Percentiles rank a stretch among this genome's conserved stretches.
Evolutionary conservation across 2,797 vertebrate genomes (phyloP).

Genomic region (Epinephelus malabaricus): DNA sequence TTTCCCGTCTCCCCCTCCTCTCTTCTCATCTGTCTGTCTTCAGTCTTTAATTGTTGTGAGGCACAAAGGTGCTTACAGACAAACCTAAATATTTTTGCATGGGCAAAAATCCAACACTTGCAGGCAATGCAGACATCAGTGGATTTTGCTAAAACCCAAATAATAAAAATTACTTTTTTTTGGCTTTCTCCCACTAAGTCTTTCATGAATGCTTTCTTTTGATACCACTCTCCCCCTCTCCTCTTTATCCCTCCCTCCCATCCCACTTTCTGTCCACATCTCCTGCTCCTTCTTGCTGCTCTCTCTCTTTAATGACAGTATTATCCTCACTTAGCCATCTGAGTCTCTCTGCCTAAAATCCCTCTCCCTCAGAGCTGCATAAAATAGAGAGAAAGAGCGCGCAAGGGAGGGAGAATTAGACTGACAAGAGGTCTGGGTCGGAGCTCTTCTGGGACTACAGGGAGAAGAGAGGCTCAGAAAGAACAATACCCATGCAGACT

Average conservation of each 20-base stretch:
- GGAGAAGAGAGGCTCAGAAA: constrained; percentile 17
- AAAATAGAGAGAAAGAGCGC: constrained; percentile 15
- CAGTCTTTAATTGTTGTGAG: constrained; percentile 29
- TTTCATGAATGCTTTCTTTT: constrained; percentile 62
- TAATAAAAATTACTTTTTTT: constrained; percentile 29
- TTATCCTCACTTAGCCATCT: constrained; percentile 72
- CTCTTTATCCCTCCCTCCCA: constrained; percentile 45
- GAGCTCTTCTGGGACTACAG: constrained; percentile 35
- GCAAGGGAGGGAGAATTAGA: constrained; percentile 13
- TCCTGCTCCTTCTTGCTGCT: constrained; percentile 33
- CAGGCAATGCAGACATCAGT: constrained; percentile 43
- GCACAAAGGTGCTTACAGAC: constrained; percentile 35
- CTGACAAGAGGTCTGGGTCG: constrained; percentile 38
- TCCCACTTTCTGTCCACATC: constrained; percentile 50
- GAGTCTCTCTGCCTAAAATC: constrained; percentile 64
- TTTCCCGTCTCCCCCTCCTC: background rate
- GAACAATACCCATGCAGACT: constrained; percentile 3
- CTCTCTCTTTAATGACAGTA: constrained; percentile 71
- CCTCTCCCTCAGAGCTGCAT: constrained; percentile 53
- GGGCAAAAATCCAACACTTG: constrained; percentile 39
- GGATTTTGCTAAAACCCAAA: constrained; percentile 48
- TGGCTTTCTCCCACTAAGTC: constrained; percentile 42
- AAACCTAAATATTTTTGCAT: constrained; percentile 41
- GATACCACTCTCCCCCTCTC: constrained; percentile 36
- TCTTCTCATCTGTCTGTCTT: background rate